A percentile compares a stretch with the other conserved stretches of the same genome.
Conservation (phyloP, 2,113 vertebrate genomes). For the Sus scrofa region DNA sequence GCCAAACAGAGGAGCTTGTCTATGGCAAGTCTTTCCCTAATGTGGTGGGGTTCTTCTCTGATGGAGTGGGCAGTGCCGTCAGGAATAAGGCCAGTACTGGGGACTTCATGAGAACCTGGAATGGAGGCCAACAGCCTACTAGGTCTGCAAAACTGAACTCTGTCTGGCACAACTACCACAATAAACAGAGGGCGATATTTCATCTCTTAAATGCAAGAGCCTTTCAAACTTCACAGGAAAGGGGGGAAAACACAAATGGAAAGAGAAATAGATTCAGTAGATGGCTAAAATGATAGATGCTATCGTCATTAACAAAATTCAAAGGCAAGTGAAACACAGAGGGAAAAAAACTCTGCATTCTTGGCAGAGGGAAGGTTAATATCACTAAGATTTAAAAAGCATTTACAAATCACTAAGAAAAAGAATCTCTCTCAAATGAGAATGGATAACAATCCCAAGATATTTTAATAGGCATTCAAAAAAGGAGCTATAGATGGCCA, state of each 20-base stretch:
- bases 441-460: neutral
- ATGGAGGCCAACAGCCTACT: neutral
- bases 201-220: neutral
- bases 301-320: neutral
- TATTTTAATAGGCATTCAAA: neutral
- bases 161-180: neutral
- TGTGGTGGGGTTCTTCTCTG: neutral
- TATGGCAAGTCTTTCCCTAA: neutral
- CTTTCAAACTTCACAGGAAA: neutral
- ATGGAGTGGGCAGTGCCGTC: neutral
- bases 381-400: neutral
- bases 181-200: neutral
- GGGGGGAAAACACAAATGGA: neutral
- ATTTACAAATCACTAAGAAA: slow-evolving; percentile 27
- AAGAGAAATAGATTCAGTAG: neutral
- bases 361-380: neutral
- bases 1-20: slow-evolving; percentile 31
- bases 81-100: neutral
- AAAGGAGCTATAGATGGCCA: neutral
- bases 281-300: neutral
- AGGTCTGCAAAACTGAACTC: neutral
- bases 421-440: neutral
- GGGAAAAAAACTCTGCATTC: neutral
- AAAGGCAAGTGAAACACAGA: neutral
- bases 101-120: neutral